Percentiles rank a stretch among this genome's conserved stretches.
These are phyloP conservation scores for Spea hammondii DNA, from an alignment of 2,797 vertebrate genomes.

Conservation along the genomic window DNA sequence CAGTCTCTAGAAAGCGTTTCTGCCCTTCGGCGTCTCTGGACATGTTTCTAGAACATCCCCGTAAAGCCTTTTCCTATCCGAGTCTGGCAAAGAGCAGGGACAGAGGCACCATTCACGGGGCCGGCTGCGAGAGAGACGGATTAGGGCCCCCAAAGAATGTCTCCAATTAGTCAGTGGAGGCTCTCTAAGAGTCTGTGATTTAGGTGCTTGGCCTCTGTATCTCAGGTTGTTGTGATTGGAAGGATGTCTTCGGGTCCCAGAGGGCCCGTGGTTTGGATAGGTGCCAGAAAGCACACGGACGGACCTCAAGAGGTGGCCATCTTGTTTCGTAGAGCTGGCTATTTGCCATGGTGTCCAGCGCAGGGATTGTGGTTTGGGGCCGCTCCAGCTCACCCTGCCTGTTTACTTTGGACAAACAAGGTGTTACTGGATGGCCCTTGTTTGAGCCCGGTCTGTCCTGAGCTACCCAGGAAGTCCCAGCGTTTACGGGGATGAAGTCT, in stretches of 20 bases:
- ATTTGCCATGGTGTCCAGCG: slow-evolving; percentile 32
- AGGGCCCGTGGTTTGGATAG: slow-evolving; percentile 42
- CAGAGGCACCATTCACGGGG: slow-evolving; percentile 43
- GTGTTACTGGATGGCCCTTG: slow-evolving; percentile 43
- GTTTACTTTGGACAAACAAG: slow-evolving; percentile 46
- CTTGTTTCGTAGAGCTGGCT: slow-evolving; percentile 35
- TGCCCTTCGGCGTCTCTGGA: slow-evolving; percentile 23
- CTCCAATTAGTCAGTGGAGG: slow-evolving; percentile 45
- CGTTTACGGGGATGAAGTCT: slow-evolving; percentile 23
- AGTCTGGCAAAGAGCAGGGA: slow-evolving; percentile 24
- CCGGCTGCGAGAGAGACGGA: slow-evolving; percentile 25
- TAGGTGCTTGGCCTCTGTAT: slow-evolving; percentile 46
- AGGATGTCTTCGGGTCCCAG: slow-evolving; percentile 30
- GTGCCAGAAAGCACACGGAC: slow-evolving; percentile 29
- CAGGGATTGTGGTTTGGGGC: slow-evolving; percentile 40
- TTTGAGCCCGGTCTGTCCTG: slow-evolving; percentile 11
- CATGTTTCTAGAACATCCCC: slow-evolving; percentile 35
- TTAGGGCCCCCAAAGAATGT: slow-evolving; percentile 46
- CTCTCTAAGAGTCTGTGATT: slow-evolving; percentile 45
- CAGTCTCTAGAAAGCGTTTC: slow-evolving; percentile 27
- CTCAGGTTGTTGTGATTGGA: slow-evolving; percentile 45
- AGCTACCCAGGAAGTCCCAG: slow-evolving; percentile 37
- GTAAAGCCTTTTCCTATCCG: slow-evolving; percentile 25
- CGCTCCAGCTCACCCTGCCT: slow-evolving; percentile 44
- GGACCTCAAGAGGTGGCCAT: slow-evolving; percentile 32